Conservation (phyloP, 1,140 invertebrate genomes). For the Manduca sexta region DNA sequence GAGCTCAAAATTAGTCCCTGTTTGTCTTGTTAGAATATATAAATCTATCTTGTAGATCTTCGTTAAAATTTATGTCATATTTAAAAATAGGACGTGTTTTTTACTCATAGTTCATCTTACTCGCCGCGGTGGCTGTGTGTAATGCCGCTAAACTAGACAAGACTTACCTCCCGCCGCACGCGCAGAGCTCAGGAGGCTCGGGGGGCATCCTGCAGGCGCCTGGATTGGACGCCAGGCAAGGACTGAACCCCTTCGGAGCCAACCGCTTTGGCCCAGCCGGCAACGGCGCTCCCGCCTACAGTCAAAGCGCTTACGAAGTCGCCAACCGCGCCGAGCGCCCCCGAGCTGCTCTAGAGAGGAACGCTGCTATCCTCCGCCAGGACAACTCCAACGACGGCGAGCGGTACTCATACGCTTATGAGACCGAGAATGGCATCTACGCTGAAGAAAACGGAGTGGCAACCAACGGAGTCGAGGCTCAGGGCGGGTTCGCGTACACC, state of each 20-base stretch:
- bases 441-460: slow-evolving; percentile 59
- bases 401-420: slow-evolving; percentile 52
- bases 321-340: slow-evolving; percentile 29
- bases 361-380: slow-evolving; percentile 42
- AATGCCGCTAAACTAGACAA: slow-evolving; percentile 70
- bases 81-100: background rate
- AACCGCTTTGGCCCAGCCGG: slow-evolving; percentile 7
- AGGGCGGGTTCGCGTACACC: slow-evolving; percentile 51
- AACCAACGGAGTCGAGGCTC: slow-evolving; percentile 49
- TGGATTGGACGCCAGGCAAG: slow-evolving; percentile 1
- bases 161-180: slow-evolving; percentile 76
- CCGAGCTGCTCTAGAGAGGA: slow-evolving; percentile 49
- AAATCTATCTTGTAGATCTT: too few species aligned
- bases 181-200: slow-evolving; percentile 67
- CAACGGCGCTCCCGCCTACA: slow-evolving; percentile 2
- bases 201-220: slow-evolving; percentile 53
- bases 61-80: too few species aligned
- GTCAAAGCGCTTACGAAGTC: too few species aligned
- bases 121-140: slow-evolving; percentile 32
- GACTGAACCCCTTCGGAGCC: background rate
- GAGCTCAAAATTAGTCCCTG: too few species aligned
- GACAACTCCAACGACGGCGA: slow-evolving; percentile 49
- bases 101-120: slow-evolving; percentile 36
- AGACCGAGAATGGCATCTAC: slow-evolving; percentile 59
- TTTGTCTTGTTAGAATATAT: too few species aligned